These are phyloP conservation scores for Drosophila parvula DNA, from an alignment of 1,140 invertebrate species.

Conservation along the genomic window DNA sequence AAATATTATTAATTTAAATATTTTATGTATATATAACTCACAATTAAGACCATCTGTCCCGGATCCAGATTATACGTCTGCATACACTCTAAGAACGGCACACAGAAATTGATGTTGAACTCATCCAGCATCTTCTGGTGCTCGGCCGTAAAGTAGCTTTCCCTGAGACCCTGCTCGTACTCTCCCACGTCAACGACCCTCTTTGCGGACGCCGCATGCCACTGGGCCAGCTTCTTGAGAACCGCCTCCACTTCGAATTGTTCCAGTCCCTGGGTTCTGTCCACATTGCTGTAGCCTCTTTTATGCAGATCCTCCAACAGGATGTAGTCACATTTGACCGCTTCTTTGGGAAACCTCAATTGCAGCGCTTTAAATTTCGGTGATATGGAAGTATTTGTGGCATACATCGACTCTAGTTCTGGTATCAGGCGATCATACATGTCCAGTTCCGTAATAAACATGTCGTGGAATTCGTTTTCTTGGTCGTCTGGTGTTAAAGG, in stretches of 20 bases:
- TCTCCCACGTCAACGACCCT: conserved; percentile 49
- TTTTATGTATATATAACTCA: conserved; percentile 13
- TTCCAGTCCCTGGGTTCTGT: conserved; percentile 85
- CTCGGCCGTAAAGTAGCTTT: conserved; percentile 63
- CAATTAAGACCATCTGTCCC: conserved; percentile 55
- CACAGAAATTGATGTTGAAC: conserved; percentile 54
- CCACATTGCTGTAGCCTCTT: conserved; percentile 78
- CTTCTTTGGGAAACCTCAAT: conserved; percentile 40
- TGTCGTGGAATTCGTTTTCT: conserved; percentile 57
- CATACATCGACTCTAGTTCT: conserved; percentile 56
- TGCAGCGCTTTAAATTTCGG: conserved; percentile 62
- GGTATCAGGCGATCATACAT: conserved; percentile 69
- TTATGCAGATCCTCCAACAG: conserved; percentile 59
- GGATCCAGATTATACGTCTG: conserved; percentile 59
- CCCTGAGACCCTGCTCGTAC: conserved; percentile 48
- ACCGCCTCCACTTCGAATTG: conserved; percentile 84
- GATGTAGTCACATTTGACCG: conserved; percentile 60
- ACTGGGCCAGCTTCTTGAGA: conserved; percentile 85
- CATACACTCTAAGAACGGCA: conserved; percentile 73
- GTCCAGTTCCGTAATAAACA: conserved; percentile 55
- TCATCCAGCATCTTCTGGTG: conserved; percentile 57
- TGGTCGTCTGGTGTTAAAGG: conserved; percentile 54
- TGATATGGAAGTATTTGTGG: conserved; percentile 51
- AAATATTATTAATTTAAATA: not conserved
- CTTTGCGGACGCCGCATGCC: conserved; percentile 85